Evolutionary conservation across 2,888 invertebrate genomes (phyloP).

Genomic region (Tubulanus polymorphus): DNA sequence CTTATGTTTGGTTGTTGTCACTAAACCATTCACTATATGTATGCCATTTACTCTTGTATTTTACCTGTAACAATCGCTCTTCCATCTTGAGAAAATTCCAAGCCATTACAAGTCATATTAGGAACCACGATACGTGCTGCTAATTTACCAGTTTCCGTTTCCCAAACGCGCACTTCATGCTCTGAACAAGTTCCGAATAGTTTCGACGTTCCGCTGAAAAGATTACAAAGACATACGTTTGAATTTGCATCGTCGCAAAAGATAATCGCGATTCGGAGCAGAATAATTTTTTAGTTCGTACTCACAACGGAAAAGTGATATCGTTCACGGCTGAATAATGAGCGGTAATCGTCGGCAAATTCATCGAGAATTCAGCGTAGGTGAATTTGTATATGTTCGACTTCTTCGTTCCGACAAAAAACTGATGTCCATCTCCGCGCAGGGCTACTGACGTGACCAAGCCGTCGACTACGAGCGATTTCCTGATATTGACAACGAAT

Average conservation of each 20-base stretch:
- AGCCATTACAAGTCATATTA: conserved; percentile 79
- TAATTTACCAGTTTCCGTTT: conserved; percentile 70
- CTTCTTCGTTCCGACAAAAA: conserved; percentile 71
- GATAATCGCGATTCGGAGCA: too few relatives aligned
- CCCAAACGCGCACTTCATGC: conserved; percentile 85
- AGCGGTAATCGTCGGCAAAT: conserved; percentile 74
- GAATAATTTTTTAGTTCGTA: too few relatives aligned
- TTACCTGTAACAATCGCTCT: conserved; percentile 70
- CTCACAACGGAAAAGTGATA: conserved; percentile 78
- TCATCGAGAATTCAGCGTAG: conserved; percentile 64
- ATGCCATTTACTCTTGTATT: too few relatives aligned
- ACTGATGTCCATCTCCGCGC: conserved; percentile 55
- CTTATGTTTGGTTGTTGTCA: too few relatives aligned
- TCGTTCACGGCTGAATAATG: conserved; percentile 77
- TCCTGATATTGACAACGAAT: too few relatives aligned
- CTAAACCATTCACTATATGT: too few relatives aligned
- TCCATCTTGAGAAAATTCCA: conserved; percentile 76
- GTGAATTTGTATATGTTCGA: conserved; percentile 80
- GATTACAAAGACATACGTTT: too few relatives aligned
- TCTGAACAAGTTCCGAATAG: conserved; percentile 84
- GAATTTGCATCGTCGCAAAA: neutral
- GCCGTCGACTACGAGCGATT: conserved; percentile 48
- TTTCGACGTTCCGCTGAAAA: conserved; percentile 60
- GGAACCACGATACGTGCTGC: conserved; percentile 76
- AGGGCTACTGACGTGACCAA: conserved; percentile 69